These are phyloP conservation scores for Anticlea derivata DNA, from an alignment of 2,888 invertebrate genomes.

Conservation along the genomic window DNA sequence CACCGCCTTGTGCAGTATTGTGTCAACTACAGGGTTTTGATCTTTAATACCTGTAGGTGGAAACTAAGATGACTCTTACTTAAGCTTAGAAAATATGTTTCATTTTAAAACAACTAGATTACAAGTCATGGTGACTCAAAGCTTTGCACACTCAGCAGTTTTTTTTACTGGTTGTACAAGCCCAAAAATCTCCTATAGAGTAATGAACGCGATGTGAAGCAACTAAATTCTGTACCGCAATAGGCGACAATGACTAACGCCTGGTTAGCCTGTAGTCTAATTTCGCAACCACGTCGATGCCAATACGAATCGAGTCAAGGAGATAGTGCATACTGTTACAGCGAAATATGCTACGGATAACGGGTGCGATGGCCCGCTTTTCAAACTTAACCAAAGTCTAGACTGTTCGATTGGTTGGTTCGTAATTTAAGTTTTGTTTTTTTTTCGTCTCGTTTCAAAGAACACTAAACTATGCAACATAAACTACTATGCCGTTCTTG, in stretches of 20 bases:
- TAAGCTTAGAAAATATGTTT: neutral
- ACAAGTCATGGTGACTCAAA: conserved; percentile 18
- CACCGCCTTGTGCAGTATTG: conserved; percentile 4
- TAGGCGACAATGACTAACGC: conserved; percentile 75
- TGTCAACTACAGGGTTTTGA: neutral
- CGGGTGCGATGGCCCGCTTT: conserved; percentile 57
- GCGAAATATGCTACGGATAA: conserved; percentile 64
- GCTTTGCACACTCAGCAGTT: no score
- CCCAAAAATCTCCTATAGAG: conserved; percentile 16
- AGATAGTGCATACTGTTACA: conserved; percentile 52
- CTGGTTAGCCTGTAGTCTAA: conserved; percentile 55
- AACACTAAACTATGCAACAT: neutral
- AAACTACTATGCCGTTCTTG: neutral
- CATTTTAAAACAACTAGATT: conserved; percentile 11
- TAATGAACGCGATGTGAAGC: conserved; percentile 15
- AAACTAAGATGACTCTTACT: no score
- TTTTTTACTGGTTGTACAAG: no score
- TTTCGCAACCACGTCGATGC: conserved; percentile 72
- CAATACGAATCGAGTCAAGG: conserved; percentile 72
- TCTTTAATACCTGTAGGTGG: neutral
- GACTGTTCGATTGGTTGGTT: conserved; percentile 44
- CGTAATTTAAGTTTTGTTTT: conserved; percentile 36
- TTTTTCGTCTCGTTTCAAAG: conserved; percentile 26
- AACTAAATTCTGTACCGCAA: conserved; percentile 45
- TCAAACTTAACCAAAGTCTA: conserved; percentile 50